These are phyloP conservation scores for Channa striata DNA, from an alignment of 2,797 vertebrate genomes.

Conservation along the genomic window DNA sequence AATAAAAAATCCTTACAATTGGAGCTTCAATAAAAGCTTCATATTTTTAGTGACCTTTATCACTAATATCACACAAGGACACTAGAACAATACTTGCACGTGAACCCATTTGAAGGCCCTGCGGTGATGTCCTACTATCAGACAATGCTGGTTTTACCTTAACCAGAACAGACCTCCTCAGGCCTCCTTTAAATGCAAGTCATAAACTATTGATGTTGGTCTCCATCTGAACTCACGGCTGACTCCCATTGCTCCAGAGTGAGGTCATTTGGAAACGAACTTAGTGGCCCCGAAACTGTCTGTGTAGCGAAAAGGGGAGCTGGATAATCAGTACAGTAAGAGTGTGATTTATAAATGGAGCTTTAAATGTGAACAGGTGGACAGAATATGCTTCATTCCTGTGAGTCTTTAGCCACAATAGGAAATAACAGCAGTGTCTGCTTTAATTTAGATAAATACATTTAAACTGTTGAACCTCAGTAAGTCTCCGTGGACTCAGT, in stretches of 20 bases:
- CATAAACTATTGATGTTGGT: constrained; percentile 62
- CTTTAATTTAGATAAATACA: constrained; percentile 38
- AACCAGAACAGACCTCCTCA: constrained; percentile 21
- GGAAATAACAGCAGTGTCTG: constrained; percentile 11
- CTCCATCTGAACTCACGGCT: constrained; percentile 50
- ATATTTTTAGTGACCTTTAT: not conserved
- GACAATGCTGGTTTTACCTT: constrained; percentile 33
- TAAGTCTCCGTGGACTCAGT: constrained; percentile 10
- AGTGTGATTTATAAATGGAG: constrained; percentile 59
- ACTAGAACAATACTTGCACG: not conserved
- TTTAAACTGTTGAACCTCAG: constrained; percentile 12
- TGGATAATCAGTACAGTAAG: constrained; percentile 28
- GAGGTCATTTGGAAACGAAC: constrained; percentile 69
- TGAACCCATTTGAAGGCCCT: constrained; percentile 6
- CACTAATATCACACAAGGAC: not conserved
- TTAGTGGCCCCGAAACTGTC: constrained; percentile 36
- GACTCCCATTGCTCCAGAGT: constrained; percentile 48
- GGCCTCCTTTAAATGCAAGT: constrained; percentile 33
- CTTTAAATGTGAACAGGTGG: constrained; percentile 56
- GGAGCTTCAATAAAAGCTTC: not conserved
- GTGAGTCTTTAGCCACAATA: constrained; percentile 1
- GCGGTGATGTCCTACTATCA: constrained; percentile 10
- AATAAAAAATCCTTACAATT: not conserved
- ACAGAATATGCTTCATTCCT: constrained; percentile 24
- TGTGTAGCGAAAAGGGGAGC: not conserved